These are phyloP conservation scores for Spilogale gracilis DNA, from an alignment of 2,113 vertebrate species.

Conservation along the genomic window DNA sequence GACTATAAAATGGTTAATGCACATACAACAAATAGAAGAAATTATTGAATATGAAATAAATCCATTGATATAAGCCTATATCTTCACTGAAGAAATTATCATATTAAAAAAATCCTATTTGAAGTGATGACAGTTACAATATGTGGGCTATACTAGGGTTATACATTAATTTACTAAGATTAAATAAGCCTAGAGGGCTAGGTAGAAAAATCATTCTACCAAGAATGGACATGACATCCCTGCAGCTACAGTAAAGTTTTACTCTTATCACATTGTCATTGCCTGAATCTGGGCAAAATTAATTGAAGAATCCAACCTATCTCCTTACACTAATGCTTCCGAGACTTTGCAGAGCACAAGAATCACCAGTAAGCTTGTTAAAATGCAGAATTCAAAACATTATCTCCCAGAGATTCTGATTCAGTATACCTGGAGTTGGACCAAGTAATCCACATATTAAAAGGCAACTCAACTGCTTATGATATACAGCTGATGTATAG, in stretches of 20 bases:
- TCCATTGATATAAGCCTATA: background rate
- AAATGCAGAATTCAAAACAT: background rate
- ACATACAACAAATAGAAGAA: constrained; percentile 34
- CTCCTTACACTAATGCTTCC: background rate
- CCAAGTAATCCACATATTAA: constrained; percentile 10
- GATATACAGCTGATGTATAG: background rate
- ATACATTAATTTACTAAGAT: constrained; percentile 38
- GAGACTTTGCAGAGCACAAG: background rate
- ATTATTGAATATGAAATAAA: constrained; percentile 14
- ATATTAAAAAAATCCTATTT: background rate
- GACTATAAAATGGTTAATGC: background rate
- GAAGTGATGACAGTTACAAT: background rate
- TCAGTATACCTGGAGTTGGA: background rate
- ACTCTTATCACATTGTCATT: background rate
- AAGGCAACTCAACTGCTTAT: background rate
- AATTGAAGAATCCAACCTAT: constrained; percentile 2
- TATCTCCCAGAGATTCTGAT: background rate
- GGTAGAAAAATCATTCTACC: background rate
- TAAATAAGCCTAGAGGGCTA: constrained; percentile 5
- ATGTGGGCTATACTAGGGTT: background rate
- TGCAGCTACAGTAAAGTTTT: background rate
- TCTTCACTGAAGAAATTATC: constrained; percentile 2
- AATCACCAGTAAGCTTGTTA: background rate
- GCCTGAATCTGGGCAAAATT: background rate
- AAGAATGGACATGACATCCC: background rate